These are phyloP conservation scores for Pseudomyrmex gracilis DNA, from an alignment of 1,140 invertebrate species.

Conservation along the genomic window DNA sequence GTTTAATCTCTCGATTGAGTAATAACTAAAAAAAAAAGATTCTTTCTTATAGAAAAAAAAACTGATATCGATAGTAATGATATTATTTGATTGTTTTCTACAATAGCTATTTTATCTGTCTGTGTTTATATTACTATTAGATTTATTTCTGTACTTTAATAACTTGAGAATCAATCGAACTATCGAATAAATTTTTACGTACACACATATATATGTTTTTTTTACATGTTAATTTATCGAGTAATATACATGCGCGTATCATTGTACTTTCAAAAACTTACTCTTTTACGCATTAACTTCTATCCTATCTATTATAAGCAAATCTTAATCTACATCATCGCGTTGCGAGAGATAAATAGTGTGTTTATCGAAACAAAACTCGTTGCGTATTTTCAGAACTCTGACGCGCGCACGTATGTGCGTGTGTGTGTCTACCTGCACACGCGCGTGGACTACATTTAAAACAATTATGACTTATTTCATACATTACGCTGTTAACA, in stretches of 20 bases:
- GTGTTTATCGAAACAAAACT: constrained; percentile 1
- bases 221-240: constrained; percentile 28
- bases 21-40: neutral
- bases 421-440: too few relatives aligned
- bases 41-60: constrained; percentile 17
- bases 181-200: constrained; percentile 25
- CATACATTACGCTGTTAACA: neutral
- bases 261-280: constrained; percentile 42
- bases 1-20: neutral
- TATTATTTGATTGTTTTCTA: constrained; percentile 44
- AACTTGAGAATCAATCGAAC: constrained; percentile 37
- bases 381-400: neutral
- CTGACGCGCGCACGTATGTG: neutral
- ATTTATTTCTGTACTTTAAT: constrained; percentile 24
- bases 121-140: constrained; percentile 23
- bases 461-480: neutral
- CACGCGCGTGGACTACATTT: constrained; percentile 10
- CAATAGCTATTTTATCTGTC: constrained; percentile 43
- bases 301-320: constrained; percentile 18
- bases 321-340: constrained; percentile 17
- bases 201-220: neutral
- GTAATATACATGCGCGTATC: constrained; percentile 19
- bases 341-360: neutral
- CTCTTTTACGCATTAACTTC: constrained; percentile 23
- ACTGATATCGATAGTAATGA: neutral